A percentile compares a stretch with the other conserved stretches of the same genome.
phyloP scores from a whole-genome alignment of 2,888 invertebrate genomes.

The Parnassius glacialis region DNA sequence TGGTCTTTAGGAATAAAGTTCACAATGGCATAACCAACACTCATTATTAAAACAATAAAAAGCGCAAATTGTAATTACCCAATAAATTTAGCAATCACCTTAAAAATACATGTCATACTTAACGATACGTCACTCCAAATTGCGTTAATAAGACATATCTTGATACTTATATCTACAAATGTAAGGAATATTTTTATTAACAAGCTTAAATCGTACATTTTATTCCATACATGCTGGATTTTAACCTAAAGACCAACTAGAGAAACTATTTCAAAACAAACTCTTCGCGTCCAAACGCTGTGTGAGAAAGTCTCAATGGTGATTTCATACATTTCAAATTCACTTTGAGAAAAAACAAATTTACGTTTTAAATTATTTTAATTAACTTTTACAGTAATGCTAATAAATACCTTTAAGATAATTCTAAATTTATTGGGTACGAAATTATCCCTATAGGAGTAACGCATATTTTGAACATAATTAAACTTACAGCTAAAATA shows the following conservation, averaged over 20 bases:
- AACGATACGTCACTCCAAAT: slow-evolving; percentile 63
- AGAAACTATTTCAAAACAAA: slow-evolving; percentile 44
- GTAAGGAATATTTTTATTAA: slow-evolving; percentile 12
- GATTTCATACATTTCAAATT: slow-evolving; percentile 75
- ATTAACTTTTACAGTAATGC: slow-evolving; percentile 54
- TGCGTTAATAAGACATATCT: slow-evolving; percentile 30
- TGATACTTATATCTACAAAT: slow-evolving; percentile 27
- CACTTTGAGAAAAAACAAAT: slow-evolving; percentile 70
- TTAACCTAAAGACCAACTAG: slow-evolving; percentile 76
- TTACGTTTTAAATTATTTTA: slow-evolving; percentile 39
- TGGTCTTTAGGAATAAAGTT: slow-evolving; percentile 77
- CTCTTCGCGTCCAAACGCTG: slow-evolving; percentile 50
- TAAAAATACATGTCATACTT: slow-evolving; percentile 60
- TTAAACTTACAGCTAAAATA: slow-evolving; percentile 8
- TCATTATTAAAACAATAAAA: slow-evolving; percentile 38
- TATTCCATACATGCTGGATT: slow-evolving; percentile 49
- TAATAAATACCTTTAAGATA: slow-evolving; percentile 56
- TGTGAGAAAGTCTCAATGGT: slow-evolving; percentile 67
- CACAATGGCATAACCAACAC: slow-evolving; percentile 50
- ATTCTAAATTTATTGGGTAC: slow-evolving; percentile 80
- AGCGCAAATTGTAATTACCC: slow-evolving; percentile 66
- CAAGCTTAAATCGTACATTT: slow-evolving; percentile 26
- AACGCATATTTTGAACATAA: slow-evolving; percentile 44
- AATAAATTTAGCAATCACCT: slow-evolving; percentile 78
- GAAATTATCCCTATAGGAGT: slow-evolving; percentile 58